A percentile compares a stretch with the other conserved stretches of the same genome.
Conservation (phyloP, 1,140 invertebrate species). For the Leptinotarsa texana region DNA sequence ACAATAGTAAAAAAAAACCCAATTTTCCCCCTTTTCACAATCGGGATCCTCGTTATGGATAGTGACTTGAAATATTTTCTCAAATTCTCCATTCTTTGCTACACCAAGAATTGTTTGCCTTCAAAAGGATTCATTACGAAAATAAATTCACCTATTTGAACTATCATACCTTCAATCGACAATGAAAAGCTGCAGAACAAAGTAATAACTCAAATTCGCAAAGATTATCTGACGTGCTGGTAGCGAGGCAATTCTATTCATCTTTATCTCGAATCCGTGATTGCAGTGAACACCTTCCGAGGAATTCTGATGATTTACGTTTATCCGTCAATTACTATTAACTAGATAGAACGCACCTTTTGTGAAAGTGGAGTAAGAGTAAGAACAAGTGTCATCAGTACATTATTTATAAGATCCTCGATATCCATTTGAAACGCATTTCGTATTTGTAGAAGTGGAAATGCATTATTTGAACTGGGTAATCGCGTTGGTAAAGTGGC, state of each 20-base stretch:
- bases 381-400: constrained; percentile 2
- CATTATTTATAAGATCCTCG: neutral
- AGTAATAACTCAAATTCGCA: neutral
- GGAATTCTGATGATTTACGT: neutral
- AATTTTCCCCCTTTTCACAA: too few species aligned
- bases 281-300: neutral
- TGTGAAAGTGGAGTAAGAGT: constrained; percentile 8
- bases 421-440: neutral
- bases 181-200: neutral
- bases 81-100: too few species aligned
- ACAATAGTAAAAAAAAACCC: too few species aligned
- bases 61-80: too few species aligned
- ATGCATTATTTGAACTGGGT: neutral
- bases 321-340: neutral
- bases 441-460: neutral
- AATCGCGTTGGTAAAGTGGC: neutral
- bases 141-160: too few species aligned
- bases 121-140: too few species aligned
- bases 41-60: too few species aligned
- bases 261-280: neutral
- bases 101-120: too few species aligned
- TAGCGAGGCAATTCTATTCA: neutral
- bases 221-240: neutral
- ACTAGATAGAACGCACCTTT: constrained; percentile 3
- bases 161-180: neutral